Percentiles rank a stretch among this genome's conserved stretches.
Evolutionary conservation across 1,140 invertebrate species (phyloP).

Genomic region (Centruroides sculpturatus): DNA sequence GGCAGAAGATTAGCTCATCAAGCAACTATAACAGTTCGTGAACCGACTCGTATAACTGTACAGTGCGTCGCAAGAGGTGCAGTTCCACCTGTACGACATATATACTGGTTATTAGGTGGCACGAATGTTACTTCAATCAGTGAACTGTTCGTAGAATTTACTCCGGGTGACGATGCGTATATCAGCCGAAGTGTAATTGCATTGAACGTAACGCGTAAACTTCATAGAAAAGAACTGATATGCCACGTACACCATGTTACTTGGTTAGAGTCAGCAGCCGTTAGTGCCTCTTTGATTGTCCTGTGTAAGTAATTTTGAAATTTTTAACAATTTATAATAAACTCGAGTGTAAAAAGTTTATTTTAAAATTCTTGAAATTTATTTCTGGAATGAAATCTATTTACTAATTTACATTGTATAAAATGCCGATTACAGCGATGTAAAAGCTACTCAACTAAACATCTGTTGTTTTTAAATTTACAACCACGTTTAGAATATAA

Average conservation of each 20-base stretch:
- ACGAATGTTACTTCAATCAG: conserved; percentile 23
- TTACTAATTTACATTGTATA: too few species aligned
- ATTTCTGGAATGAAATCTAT: too few species aligned
- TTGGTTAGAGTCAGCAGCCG: conserved; percentile 46
- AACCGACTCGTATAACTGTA: conserved; percentile 40
- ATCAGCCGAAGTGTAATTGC: conserved; percentile 48
- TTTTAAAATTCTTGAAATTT: too few species aligned
- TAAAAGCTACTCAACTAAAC: too few species aligned
- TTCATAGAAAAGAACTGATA: conserved; percentile 56
- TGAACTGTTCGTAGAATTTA: conserved; percentile 22
- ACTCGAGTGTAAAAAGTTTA: too few species aligned
- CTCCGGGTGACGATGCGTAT: conserved; percentile 24
- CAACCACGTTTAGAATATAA: too few species aligned
- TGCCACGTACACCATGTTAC: conserved; percentile 57
- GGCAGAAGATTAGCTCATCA: conserved; percentile 10
- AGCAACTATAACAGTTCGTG: conserved; percentile 22
- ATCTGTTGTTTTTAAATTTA: too few species aligned
- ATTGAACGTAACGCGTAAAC: conserved; percentile 49
- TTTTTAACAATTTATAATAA: too few species aligned
- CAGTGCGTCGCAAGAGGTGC: conserved; percentile 69
- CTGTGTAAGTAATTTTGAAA: conserved; percentile 49
- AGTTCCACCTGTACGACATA: conserved; percentile 48
- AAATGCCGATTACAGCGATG: too few species aligned
- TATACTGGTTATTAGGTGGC: conserved; percentile 24
- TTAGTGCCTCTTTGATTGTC: conserved; percentile 56